phyloP scores from a whole-genome alignment of 2,113 vertebrate species.

The Menidia beryllina region DNA sequence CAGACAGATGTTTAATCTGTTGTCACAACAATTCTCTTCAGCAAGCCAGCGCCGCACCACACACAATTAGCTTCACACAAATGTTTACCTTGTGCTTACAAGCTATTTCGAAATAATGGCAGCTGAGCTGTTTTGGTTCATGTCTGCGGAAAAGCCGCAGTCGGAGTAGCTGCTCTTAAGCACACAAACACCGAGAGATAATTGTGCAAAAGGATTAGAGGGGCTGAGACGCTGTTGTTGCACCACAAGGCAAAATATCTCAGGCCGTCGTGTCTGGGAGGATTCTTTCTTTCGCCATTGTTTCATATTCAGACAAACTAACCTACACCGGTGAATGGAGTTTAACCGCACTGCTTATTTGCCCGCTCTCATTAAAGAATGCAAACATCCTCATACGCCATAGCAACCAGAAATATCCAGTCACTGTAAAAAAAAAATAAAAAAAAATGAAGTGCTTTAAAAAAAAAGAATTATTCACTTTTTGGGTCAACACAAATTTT shows the following conservation, averaged over 20 bases:
- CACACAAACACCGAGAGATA: conserved; percentile 59
- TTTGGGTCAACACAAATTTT: too few relatives aligned
- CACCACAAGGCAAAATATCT: conserved; percentile 59
- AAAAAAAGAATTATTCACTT: neutral
- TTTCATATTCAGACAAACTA: conserved; percentile 26
- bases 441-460: too few relatives aligned
- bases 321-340: neutral
- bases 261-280: conserved; percentile 58
- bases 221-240: conserved; percentile 60
- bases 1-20: conserved; percentile 72
- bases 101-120: conserved; percentile 69
- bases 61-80: conserved; percentile 70
- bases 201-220: conserved; percentile 70
- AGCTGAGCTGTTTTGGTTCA: conserved; percentile 69
- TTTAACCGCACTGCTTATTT: neutral
- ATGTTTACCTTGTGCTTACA: conserved; percentile 68
- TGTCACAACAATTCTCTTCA: conserved; percentile 66
- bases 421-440: too few relatives aligned
- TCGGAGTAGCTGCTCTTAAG: conserved; percentile 59
- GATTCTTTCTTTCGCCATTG: conserved; percentile 37
- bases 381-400: neutral
- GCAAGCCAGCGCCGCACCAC: conserved; percentile 42
- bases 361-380: neutral
- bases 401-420: too few relatives aligned
- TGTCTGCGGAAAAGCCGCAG: conserved; percentile 59